These are phyloP conservation scores for Pachypanchax playfairii DNA, from an alignment of 2,113 vertebrate genomes.

Conservation along the genomic window DNA sequence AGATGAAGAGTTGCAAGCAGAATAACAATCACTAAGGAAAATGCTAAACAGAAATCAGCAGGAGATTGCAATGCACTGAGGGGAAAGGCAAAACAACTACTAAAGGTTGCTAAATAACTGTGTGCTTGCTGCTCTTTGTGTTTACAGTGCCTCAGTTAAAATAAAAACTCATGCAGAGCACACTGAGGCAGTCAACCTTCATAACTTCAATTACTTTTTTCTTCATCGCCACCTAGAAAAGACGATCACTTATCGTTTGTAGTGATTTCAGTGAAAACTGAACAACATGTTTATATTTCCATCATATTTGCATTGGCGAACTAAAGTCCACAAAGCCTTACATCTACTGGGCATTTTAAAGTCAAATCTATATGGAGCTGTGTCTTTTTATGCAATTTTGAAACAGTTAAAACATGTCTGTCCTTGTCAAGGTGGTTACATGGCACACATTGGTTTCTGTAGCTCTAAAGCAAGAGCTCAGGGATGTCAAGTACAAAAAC, in stretches of 20 bases:
- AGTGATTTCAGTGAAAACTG: not conserved
- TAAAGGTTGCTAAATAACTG: not conserved
- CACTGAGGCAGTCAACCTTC: constrained; percentile 14
- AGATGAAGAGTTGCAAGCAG: not conserved
- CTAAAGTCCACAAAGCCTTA: too few species aligned
- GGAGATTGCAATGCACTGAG: not conserved
- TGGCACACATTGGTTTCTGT: too few species aligned
- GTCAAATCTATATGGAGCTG: too few species aligned
- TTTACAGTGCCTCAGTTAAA: not conserved
- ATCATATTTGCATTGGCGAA: not conserved
- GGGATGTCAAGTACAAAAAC: too few species aligned
- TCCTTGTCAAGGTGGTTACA: too few species aligned
- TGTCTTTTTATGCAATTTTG: too few species aligned
- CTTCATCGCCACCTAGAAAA: not conserved
- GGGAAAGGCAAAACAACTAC: constrained; percentile 7
- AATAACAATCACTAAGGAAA: constrained; percentile 22
- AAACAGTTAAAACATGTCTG: too few species aligned
- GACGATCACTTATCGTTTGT: not conserved
- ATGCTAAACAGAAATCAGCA: constrained; percentile 7
- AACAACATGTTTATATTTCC: not conserved
- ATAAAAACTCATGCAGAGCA: constrained; percentile 2
- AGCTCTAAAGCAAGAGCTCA: too few species aligned
- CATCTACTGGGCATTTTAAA: too few species aligned
- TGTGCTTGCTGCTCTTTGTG: constrained; percentile 11
- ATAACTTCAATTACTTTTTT: constrained; percentile 34